Evolutionary conservation across 2,888 invertebrate genomes (phyloP).

Genomic region (Tanytarsus gracilentus): DNA sequence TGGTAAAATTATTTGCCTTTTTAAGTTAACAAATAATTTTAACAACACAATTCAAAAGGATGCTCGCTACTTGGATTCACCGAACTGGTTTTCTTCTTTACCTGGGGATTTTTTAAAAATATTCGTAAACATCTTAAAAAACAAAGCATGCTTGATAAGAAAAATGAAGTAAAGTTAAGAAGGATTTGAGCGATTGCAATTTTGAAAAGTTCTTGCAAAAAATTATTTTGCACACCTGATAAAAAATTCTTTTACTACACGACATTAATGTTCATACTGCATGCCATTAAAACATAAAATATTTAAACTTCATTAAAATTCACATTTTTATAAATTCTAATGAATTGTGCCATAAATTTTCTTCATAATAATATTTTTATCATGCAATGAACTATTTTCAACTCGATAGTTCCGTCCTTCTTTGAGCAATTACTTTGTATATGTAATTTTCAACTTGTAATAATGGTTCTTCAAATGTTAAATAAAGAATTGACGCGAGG

Average conservation of each 20-base stretch:
- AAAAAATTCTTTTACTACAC: too few species aligned
- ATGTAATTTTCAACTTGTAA: neutral
- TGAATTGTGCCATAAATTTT: too few species aligned
- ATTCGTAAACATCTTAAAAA: neutral
- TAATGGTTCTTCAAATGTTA: slow-evolving; percentile 13
- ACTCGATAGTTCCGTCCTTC: neutral
- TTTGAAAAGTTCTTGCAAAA: too few species aligned
- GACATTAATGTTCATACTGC: too few species aligned
- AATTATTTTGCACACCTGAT: too few species aligned
- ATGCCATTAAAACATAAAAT: too few species aligned
- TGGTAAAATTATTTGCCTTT: slow-evolving; percentile 38
- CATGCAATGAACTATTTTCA: neutral
- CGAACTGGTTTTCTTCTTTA: slow-evolving; percentile 64
- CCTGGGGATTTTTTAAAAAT: slow-evolving; percentile 46
- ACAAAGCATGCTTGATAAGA: neutral
- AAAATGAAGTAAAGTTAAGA: neutral
- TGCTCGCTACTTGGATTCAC: slow-evolving; percentile 69
- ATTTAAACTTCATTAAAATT: too few species aligned
- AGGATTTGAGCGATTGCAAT: neutral
- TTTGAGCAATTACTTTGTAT: neutral
- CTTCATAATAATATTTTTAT: too few species aligned
- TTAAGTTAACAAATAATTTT: neutral
- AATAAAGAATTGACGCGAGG: neutral
- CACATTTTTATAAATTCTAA: too few species aligned
- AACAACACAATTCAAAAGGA: slow-evolving; percentile 40